Evolutionary conservation across 2,797 vertebrate species (phyloP).

Genomic region (Brachyrhaphis roseni): DNA sequence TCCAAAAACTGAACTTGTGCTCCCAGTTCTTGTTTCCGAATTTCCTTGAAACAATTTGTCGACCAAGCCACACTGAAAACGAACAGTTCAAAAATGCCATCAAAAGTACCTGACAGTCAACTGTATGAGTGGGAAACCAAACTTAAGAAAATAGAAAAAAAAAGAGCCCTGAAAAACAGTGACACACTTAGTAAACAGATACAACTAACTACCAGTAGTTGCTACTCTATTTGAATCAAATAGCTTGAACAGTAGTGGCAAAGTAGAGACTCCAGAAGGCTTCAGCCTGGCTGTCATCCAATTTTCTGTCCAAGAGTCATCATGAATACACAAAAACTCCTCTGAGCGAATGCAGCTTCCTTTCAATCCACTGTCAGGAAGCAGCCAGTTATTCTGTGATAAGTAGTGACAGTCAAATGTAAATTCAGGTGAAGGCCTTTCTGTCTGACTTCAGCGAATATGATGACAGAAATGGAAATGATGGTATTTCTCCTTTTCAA

Average conservation of each 20-base stretch:
- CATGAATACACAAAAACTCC: slow-evolving; percentile 44
- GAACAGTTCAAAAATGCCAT: not conserved
- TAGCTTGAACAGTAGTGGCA: not conserved
- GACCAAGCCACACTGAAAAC: not conserved
- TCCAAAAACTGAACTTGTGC: not conserved
- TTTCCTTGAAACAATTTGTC: not conserved
- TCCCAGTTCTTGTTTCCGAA: not conserved
- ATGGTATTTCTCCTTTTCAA: slow-evolving; percentile 42
- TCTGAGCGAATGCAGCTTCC: slow-evolving; percentile 50
- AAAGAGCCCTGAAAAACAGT: not conserved
- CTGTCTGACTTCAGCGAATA: slow-evolving; percentile 50
- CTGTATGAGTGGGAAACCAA: not conserved
- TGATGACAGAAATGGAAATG: slow-evolving; percentile 58
- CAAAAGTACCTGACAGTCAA: not conserved
- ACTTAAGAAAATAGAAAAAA: not conserved
- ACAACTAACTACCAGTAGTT: too few species aligned
- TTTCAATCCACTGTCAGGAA: slow-evolving; percentile 55
- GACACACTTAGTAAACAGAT: not conserved
- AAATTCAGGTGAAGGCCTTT: slow-evolving; percentile 46
- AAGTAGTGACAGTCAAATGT: slow-evolving; percentile 55
- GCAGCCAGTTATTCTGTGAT: slow-evolving; percentile 37
- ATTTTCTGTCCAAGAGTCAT: slow-evolving; percentile 36
- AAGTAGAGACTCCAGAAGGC: not conserved
- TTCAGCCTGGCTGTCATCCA: slow-evolving; percentile 19
- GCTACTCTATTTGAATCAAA: not conserved